Base-by-base conservation (phyloP, 2,888 invertebrate species). In the Mythimna vitellina region DNA sequence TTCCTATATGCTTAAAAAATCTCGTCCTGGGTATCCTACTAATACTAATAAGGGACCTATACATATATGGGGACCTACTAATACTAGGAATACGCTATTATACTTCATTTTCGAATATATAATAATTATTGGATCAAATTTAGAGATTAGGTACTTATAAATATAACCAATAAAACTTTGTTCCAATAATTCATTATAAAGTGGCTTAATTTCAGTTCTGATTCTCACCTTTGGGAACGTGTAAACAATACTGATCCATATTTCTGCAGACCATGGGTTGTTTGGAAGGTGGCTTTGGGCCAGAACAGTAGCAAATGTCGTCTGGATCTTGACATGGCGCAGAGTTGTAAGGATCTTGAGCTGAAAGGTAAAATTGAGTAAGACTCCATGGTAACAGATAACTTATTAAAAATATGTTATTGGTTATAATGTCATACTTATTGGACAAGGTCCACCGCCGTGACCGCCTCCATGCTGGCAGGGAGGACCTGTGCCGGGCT, bases 141-240 rank as follows among this genome's bases (percentile, higher is more conserved):
- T 46, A 25, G 4, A 49, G 17, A 29, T 38, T 58, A 29, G 29
- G 3, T 29, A 42, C 42, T 42, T 42, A 42, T 5, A 42, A 42
- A 6, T 32, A 3, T 32, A 17, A 56, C n/a, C 70, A 65, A 68
- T 51, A 25, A 29, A 73, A 64, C 12, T 58, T 78, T 75, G 70
- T 65, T 71, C 63, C 61, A 77, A 80, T 70, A 77, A 70, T 49
- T 20, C 20, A 20, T 76, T 65, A 66, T 66, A 66, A 68, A 76
- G 12, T 51, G 53, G 54, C 14, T 9, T 38, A 20, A 63, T 60
- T 61, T 29, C 8, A 51, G 29, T 58, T 63, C 89, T 91, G 85
- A 96, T 70, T 65, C 91, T 92, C 86, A 96, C 96, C 96, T 95
- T 95, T 95, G 22, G 96, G 96, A 76, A 96, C 88, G 81, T 96